Conservation (phyloP, 2,113 vertebrate species). For the Ctenomys sociabilis region DNA sequence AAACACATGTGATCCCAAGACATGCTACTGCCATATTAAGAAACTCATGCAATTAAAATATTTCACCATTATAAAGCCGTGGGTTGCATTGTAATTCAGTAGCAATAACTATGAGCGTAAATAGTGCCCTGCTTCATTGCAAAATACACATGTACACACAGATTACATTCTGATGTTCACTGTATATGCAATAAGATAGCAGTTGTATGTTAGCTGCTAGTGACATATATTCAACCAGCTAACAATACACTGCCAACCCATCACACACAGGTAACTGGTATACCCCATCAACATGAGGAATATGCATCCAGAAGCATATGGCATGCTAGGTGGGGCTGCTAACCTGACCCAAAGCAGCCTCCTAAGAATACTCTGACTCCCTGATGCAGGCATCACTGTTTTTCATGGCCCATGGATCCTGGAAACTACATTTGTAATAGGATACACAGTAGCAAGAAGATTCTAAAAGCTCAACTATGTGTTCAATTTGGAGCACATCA, state of each 20-base stretch:
- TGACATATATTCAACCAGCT: slow-evolving; percentile 87
- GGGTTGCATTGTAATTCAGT: neutral
- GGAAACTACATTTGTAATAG: neutral
- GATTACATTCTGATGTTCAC: slow-evolving; percentile 45
- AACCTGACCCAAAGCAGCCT: slow-evolving; percentile 80
- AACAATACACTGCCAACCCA: slow-evolving; percentile 94
- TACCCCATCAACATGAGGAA: neutral
- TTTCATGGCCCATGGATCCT: neutral
- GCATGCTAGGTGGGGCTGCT: slow-evolving; percentile 83
- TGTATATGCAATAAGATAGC: slow-evolving; percentile 83
- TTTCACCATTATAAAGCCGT: neutral
- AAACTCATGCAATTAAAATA: neutral
- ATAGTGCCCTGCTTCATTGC: neutral
- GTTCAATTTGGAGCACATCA: neutral
- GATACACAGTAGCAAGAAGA: neutral
- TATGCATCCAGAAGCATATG: slow-evolving; percentile 78
- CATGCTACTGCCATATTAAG: neutral
- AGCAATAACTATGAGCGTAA: neutral
- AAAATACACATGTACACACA: neutral
- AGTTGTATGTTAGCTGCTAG: slow-evolving; percentile 88
- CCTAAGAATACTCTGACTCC: slow-evolving; percentile 86
- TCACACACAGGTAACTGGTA: slow-evolving; percentile 80
- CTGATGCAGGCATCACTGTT: slow-evolving; percentile 68
- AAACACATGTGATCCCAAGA: neutral
- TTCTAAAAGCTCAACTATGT: neutral